Evolutionary conservation across 2,888 invertebrate species (phyloP).

Genomic region (Athalia cordata): DNA sequence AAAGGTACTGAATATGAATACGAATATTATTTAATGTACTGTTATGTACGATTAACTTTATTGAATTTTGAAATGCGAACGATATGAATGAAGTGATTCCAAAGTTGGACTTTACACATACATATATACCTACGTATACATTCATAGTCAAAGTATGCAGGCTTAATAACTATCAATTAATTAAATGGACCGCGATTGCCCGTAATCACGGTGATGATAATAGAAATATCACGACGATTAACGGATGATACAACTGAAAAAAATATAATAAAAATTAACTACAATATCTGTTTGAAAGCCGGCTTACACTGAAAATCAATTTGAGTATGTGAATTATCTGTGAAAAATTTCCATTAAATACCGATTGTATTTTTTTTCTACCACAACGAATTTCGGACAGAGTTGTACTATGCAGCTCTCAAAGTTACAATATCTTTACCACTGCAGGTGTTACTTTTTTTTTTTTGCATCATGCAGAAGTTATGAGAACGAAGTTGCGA

Average conservation of each 20-base stretch:
- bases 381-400: too few relatives aligned
- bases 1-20: slow-evolving; percentile 62
- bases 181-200: slow-evolving; percentile 18
- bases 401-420: too few relatives aligned
- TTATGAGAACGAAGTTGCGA: too few relatives aligned
- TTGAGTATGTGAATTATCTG: too few relatives aligned
- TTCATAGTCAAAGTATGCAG: slow-evolving; percentile 32
- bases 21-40: slow-evolving; percentile 30
- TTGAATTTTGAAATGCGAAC: slow-evolving; percentile 27
- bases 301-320: too few relatives aligned
- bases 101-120: background rate
- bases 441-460: too few relatives aligned
- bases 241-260: too few relatives aligned
- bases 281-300: background rate
- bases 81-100: slow-evolving; percentile 17
- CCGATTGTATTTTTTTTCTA: too few relatives aligned
- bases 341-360: too few relatives aligned
- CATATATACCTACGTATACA: slow-evolving; percentile 6
- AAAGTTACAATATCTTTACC: too few relatives aligned
- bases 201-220: background rate
- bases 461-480: too few relatives aligned
- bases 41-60: slow-evolving; percentile 25
- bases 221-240: background rate
- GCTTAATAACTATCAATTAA: slow-evolving; percentile 15
- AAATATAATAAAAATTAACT: background rate